Evolutionary conservation across 2,888 invertebrate species (phyloP).

Genomic region (Lampropteryx suffumata): DNA sequence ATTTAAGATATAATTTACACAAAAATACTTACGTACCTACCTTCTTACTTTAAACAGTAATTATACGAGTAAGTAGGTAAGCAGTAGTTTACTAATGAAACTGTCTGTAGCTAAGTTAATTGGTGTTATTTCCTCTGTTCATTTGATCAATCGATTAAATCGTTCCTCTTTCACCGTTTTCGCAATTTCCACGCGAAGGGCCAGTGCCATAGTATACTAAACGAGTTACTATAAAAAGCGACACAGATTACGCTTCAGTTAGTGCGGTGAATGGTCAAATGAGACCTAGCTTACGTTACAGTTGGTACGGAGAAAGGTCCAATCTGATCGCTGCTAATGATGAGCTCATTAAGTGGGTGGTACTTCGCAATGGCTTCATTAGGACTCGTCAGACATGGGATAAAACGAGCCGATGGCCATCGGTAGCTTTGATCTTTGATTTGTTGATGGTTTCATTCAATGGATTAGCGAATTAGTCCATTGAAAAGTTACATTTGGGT

Average conservation of each 20-base stretch:
- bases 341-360: slow-evolving; percentile 43
- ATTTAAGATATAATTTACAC: too few species aligned
- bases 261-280: slow-evolving; percentile 1
- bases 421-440: slow-evolving; percentile 23
- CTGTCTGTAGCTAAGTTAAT: neutral
- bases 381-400: slow-evolving; percentile 26
- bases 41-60: too few species aligned
- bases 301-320: slow-evolving; percentile 19
- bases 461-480: too few species aligned
- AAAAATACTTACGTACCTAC: too few species aligned
- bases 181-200: slow-evolving; percentile 10
- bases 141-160: slow-evolving; percentile 8
- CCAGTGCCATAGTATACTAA: neutral
- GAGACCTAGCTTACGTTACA: slow-evolving; percentile 4
- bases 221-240: neutral
- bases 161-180: slow-evolving; percentile 11
- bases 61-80: too few species aligned
- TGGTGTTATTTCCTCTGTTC: neutral
- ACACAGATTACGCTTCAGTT: slow-evolving; percentile 3
- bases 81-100: too few species aligned
- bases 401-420: slow-evolving; percentile 14
- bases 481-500: too few species aligned
- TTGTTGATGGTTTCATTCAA: slow-evolving; percentile 2
- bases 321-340: slow-evolving; percentile 40
- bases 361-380: slow-evolving; percentile 42